Evolutionary conservation across 2,113 vertebrate genomes (phyloP).

Genomic region (Rhadina sibilatrix): DNA sequence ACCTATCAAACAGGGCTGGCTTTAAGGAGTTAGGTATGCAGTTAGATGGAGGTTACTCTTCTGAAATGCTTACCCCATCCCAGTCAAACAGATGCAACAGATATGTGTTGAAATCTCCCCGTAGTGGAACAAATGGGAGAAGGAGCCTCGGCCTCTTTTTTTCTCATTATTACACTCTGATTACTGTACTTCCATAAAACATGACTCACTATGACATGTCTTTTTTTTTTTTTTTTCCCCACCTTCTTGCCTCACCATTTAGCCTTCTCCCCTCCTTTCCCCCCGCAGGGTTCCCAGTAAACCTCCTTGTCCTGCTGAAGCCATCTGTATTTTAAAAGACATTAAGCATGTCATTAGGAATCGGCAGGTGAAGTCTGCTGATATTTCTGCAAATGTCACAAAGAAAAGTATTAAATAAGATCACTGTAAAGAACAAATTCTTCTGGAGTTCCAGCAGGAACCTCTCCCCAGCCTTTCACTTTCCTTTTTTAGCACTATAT

Average conservation of each 20-base stretch:
- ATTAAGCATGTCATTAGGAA: background rate
- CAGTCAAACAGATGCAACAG: background rate
- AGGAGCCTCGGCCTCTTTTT: background rate
- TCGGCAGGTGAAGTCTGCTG: background rate
- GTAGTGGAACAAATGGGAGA: background rate
- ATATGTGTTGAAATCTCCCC: background rate
- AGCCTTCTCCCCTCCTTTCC: background rate
- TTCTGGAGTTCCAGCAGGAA: background rate
- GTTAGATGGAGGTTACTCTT: background rate
- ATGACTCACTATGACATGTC: background rate
- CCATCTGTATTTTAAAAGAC: background rate
- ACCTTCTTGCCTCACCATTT: background rate
- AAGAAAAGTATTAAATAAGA: constrained; percentile 2
- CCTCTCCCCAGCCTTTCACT: background rate
- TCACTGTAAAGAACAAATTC: background rate
- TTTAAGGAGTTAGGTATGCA: background rate
- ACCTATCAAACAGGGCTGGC: background rate
- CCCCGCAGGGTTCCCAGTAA: background rate
- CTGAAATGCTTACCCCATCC: background rate
- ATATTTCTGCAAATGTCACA: constrained; percentile 26
- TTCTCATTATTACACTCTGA: background rate
- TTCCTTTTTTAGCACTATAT: background rate
- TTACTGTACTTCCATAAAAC: background rate
- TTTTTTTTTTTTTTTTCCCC: background rate
- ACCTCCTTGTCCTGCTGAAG: background rate